A percentile compares a stretch with the other conserved stretches of the same genome.
Conservation (phyloP, 2,113 vertebrate species). For the Chamaea fasciata region DNA sequence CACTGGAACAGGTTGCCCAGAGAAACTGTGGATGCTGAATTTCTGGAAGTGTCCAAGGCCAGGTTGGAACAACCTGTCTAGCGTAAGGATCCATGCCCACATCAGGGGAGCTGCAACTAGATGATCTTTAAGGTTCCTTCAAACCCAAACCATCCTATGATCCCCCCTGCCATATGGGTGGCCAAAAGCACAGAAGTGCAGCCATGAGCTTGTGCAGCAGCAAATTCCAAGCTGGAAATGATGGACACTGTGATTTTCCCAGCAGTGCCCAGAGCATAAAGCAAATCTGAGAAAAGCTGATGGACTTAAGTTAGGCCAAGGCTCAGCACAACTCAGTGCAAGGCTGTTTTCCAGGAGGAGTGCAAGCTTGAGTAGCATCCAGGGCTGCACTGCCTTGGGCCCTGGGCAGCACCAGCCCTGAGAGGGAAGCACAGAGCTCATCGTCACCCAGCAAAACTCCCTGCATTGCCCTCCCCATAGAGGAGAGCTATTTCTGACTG, state of each 20-base stretch:
- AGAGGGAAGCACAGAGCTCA: neutral
- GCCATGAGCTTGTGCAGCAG: accelerated
- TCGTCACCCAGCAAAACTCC: neutral
- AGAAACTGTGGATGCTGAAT: neutral
- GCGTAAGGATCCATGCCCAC: neutral
- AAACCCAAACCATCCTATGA: neutral
- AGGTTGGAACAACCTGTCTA: neutral
- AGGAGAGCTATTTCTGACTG: neutral
- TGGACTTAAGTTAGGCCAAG: neutral
- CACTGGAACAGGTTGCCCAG: neutral
- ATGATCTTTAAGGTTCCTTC: neutral
- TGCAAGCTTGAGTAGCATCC: neutral
- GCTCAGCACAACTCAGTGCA: neutral
- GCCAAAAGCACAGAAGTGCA: neutral
- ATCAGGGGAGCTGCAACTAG: neutral
- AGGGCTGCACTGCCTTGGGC: neutral
- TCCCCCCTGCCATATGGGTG: neutral
- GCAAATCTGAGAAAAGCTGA: neutral
- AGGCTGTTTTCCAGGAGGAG: neutral
- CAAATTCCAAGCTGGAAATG: neutral
- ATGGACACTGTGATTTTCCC: accelerated
- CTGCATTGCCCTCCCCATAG: neutral
- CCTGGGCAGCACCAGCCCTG: accelerated
- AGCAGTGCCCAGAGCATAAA: neutral
- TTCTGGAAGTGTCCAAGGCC: neutral